phyloP scores from a whole-genome alignment of 2,113 vertebrate genomes.

The Balaeniceps rex region DNA sequence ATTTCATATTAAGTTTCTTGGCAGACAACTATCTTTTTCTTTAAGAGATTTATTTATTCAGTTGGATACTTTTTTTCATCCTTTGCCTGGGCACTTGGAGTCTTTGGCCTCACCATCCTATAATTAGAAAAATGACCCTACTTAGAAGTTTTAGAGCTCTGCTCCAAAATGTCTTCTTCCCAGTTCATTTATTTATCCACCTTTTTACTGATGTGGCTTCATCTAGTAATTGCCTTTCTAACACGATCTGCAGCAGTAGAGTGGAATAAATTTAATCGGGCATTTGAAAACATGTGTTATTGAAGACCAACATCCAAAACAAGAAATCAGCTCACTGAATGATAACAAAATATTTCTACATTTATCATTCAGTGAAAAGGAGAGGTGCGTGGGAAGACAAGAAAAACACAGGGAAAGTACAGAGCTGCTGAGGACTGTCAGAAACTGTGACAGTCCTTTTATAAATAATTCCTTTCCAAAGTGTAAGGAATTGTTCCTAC shows the following conservation, averaged over 20 bases:
- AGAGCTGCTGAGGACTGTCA: background rate
- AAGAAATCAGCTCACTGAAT: background rate
- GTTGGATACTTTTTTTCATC: constrained; percentile 69
- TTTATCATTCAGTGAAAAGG: background rate
- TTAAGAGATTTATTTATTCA: constrained; percentile 77
- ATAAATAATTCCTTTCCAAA: background rate
- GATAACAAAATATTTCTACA: background rate
- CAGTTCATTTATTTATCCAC: constrained; percentile 44
- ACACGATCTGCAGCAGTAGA: background rate
- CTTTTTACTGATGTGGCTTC: constrained; percentile 16
- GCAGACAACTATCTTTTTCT: constrained; percentile 71
- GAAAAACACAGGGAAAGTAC: background rate
- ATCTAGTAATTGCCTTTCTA: background rate
- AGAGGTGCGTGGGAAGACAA: background rate
- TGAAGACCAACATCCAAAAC: background rate
- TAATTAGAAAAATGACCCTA: constrained; percentile 63
- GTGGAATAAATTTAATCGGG: background rate
- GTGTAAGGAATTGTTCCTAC: background rate
- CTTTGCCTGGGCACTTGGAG: constrained; percentile 63
- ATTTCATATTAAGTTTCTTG: constrained; percentile 76
- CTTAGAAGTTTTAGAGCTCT: constrained; percentile 26
- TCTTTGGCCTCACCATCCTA: constrained; percentile 52
- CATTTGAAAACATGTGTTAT: background rate
- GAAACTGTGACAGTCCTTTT: background rate
- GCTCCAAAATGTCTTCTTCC: constrained; percentile 4